A percentile compares a stretch with the other conserved stretches of the same genome.
Conservation (phyloP, 2,888 invertebrate species). For the Ferdinandea cuprea region DNA sequence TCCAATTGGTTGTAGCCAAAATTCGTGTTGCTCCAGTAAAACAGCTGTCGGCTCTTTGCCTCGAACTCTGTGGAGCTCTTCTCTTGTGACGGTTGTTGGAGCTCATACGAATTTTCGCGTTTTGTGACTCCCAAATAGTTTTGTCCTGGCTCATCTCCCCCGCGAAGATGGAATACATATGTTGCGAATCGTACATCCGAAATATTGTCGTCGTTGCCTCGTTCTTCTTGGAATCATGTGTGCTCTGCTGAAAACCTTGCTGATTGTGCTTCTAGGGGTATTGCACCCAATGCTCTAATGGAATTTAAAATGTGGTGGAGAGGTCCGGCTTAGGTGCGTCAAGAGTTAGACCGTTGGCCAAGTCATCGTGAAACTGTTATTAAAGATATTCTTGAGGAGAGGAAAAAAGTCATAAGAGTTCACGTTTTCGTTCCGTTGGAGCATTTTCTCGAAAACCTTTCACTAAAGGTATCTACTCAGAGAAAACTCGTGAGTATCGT, state of each 20-base stretch:
- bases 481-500: conserved; percentile 20
- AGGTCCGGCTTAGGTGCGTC: conserved; percentile 19
- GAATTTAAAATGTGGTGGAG: conserved; percentile 34
- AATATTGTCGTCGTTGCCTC: conserved; percentile 25
- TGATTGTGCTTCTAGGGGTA: conserved; percentile 11
- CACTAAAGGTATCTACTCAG: not conserved
- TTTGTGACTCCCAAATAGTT: conserved; percentile 29
- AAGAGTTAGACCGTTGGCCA: conserved; percentile 7
- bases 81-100: conserved; percentile 3
- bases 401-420: not conserved
- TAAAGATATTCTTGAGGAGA: conserved; percentile 23
- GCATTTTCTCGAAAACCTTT: conserved; percentile 10
- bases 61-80: conserved; percentile 13
- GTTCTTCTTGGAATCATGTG: too few species aligned
- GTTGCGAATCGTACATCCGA: conserved; percentile 30
- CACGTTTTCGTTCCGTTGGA: conserved; percentile 18
- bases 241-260: too few species aligned
- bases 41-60: conserved; percentile 9
- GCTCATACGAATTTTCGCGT: conserved; percentile 10
- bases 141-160: conserved; percentile 9
- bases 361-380: not conserved
- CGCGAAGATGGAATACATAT: conserved; percentile 14
- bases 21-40: not conserved
- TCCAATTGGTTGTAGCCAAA: conserved; percentile 7
- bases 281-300: conserved; percentile 16